These are phyloP conservation scores for Xenops minutus DNA, from an alignment of 2,797 vertebrate species.

Conservation along the genomic window DNA sequence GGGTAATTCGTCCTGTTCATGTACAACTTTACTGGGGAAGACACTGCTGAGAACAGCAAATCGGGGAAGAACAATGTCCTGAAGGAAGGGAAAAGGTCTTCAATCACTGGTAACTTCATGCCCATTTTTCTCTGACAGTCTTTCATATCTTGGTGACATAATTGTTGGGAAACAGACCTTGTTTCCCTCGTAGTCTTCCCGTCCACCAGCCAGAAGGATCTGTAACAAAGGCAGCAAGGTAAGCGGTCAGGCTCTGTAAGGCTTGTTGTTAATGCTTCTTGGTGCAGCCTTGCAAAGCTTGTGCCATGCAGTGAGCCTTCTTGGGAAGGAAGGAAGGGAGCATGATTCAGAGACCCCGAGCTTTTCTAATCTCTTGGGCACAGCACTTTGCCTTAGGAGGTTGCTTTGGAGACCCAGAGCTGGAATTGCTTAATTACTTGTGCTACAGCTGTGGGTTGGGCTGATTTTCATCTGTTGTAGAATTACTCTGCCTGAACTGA, in stretches of 20 bases:
- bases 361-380: neutral
- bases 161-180: constrained; percentile 98
- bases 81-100: neutral
- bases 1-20: neutral
- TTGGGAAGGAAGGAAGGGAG: neutral
- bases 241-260: neutral
- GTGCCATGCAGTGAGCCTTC: accelerated
- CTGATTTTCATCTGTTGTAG: neutral
- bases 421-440: neutral
- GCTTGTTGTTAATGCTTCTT: neutral
- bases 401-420: neutral
- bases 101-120: constrained; percentile 3
- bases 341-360: neutral
- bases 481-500: neutral
- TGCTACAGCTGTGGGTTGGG: neutral
- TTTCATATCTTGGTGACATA: constrained; percentile 93
- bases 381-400: neutral
- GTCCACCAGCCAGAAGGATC: constrained; percentile 98
- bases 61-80: neutral
- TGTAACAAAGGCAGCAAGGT: constrained; percentile 45
- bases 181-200: constrained; percentile 92
- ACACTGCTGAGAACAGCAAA: neutral
- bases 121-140: neutral
- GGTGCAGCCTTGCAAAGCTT: neutral
- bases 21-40: constrained; percentile 12